These are phyloP conservation scores for Rhysida immarginata DNA, from an alignment of 1,140 invertebrate species.

Conservation along the genomic window DNA sequence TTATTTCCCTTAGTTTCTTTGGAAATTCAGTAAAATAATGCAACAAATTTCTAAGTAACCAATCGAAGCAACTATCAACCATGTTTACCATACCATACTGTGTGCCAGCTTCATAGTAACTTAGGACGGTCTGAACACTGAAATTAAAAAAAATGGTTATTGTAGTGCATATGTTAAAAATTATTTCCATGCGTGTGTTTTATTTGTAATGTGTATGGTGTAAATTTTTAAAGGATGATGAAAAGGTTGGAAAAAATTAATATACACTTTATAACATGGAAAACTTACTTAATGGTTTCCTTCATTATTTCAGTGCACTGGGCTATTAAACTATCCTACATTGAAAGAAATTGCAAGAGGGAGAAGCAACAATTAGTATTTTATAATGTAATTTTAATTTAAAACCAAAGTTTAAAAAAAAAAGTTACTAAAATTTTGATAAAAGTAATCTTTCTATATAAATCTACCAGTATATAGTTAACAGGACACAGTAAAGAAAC, in stretches of 20 bases:
- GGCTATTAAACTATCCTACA: conserved; percentile 53
- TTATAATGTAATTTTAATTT: no score
- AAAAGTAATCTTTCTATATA: no score
- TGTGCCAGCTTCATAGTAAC: conserved; percentile 49
- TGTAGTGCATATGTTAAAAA: conserved; percentile 6
- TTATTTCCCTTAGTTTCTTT: conserved; percentile 40
- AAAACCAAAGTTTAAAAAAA: no score
- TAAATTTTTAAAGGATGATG: conserved; percentile 27
- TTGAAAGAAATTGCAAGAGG: no score
- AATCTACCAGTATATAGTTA: no score
- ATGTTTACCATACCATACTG: conserved; percentile 49
- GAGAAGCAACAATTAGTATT: no score
- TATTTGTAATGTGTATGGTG: conserved; percentile 9
- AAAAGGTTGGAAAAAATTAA: neutral
- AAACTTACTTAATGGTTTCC: conserved; percentile 46
- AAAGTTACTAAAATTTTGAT: no score
- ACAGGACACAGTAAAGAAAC: no score
- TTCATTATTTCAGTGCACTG: conserved; percentile 59
- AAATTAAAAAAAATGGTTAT: conserved; percentile 20
- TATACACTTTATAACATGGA: neutral
- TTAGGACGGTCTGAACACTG: conserved; percentile 42
- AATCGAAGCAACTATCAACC: conserved; percentile 44
- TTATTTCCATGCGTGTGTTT: neutral
- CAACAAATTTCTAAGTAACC: conserved; percentile 53
- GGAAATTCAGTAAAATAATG: conserved; percentile 39